Base-by-base conservation (phyloP, 2,888 invertebrate species). In the Drosophila nigritarsus region DNA sequence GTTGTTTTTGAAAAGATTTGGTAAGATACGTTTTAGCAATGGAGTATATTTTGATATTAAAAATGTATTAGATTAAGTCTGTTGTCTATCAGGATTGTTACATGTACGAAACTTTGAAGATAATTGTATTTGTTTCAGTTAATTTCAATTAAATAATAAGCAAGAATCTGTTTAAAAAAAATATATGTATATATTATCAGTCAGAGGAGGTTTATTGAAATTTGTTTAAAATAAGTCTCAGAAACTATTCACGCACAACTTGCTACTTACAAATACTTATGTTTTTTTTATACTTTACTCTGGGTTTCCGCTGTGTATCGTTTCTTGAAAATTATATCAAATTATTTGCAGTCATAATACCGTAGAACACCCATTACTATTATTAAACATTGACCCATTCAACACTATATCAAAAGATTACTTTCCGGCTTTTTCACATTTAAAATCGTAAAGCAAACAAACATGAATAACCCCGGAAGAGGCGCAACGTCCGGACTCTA, bases 391-490 rank as follows among this genome's bases (percentile, higher is more conserved):
- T 77, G 78, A 78, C 78, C 76, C 61, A 34, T 62, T 45, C 30
- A 65, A 58, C 13, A 65, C 18, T 0, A n/a, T 32, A 15, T 27
- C n/a, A 18, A 29, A 36, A 2, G 42, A 36, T 64, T 32, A 56
- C 27, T 58, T 65, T 20, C 50, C 34, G 34, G 20, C 20, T 34
- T 27, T 56, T 42, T 65, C 24, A 24, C 65, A 51, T 32, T 30
- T 8, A 24, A 34, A 20, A 49, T 24, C 13, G 34, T 36, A n/a
- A n/a, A n/a, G n/a, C n/a, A n/a, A n/a, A 38, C 48, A 29, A 45
- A 29, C 27, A 56, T 79, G 66, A 79, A 58, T 75, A 75, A 75
- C 40, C 34, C 54, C 66, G 78, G 78, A 79, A 78, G 55, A 75
- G 38, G 45, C 27, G 15, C 55, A 18, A 53, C 34, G 59, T 61